A percentile compares a stretch with the other conserved stretches of the same genome.
These are phyloP conservation scores for Drosophila biarmipes DNA, from an alignment of 1,140 invertebrate species.

Conservation along the genomic window DNA sequence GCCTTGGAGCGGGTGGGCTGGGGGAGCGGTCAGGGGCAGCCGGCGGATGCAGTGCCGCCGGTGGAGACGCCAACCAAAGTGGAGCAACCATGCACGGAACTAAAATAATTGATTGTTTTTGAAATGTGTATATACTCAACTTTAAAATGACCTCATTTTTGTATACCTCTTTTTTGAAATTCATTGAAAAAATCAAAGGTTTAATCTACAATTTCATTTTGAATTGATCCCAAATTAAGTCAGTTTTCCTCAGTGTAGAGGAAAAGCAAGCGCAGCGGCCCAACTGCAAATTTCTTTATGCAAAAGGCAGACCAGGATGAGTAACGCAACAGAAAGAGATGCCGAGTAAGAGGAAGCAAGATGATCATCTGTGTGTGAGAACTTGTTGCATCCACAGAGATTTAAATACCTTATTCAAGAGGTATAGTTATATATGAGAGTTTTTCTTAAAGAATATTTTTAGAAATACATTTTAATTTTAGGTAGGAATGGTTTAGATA, in stretches of 20 bases:
- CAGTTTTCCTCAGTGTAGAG: conserved; percentile 3
- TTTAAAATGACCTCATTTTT: background rate
- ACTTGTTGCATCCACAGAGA: conserved; percentile 30
- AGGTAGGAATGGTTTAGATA: too few species aligned
- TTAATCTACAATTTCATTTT: too few species aligned
- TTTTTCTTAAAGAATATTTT: background rate
- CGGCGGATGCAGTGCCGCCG: conserved; percentile 58
- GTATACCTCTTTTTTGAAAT: too few species aligned
- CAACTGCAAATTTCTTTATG: conserved; percentile 69
- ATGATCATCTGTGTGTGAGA: conserved; percentile 45
- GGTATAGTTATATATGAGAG: background rate
- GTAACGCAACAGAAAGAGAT: background rate
- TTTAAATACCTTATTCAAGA: background rate
- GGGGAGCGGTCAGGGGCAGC: conserved; percentile 12
- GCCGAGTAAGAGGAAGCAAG: conserved; percentile 6
- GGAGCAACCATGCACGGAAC: conserved; percentile 37
- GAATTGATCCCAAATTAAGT: too few species aligned
- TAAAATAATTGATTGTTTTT: conserved; percentile 1
- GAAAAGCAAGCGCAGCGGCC: conserved; percentile 43
- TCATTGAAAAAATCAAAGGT: too few species aligned
- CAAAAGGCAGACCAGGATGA: conserved; percentile 26
- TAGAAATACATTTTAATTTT: too few species aligned
- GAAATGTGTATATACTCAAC: background rate
- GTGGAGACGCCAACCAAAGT: conserved; percentile 56
- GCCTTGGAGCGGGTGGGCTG: conserved; percentile 31